phyloP scores from a whole-genome alignment of 1,140 invertebrate species.

The Brachionus sp. region DNA sequence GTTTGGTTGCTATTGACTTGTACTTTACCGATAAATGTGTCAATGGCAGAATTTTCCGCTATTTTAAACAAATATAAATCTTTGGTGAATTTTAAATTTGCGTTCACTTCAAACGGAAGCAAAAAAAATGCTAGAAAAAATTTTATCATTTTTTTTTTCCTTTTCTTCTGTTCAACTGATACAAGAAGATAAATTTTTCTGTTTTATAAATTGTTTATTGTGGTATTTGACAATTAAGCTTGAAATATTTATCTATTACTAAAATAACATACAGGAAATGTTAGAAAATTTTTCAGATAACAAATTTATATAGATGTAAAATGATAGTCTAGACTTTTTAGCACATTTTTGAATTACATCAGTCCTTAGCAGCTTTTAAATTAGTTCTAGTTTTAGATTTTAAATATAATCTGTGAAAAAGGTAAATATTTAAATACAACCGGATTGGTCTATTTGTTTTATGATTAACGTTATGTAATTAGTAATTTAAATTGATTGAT shows the following conservation, averaged over 20 bases:
- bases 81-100: neutral
- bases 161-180: neutral
- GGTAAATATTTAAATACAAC: neutral
- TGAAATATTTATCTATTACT: neutral
- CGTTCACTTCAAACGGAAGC: neutral
- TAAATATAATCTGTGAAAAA: slow-evolving; percentile 4
- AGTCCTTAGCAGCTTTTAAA: slow-evolving; percentile 6
- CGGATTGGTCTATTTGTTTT: neutral
- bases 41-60: neutral
- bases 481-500: neutral
- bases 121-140: neutral
- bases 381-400: neutral
- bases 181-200: neutral
- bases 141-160: neutral
- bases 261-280: neutral
- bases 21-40: neutral
- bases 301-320: neutral
- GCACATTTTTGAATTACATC: neutral
- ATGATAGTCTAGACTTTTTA: slow-evolving; percentile 9
- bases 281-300: neutral
- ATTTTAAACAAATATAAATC: neutral
- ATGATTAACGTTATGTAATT: neutral
- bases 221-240: neutral
- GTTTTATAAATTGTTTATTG: neutral
- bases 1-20: neutral